These are phyloP conservation scores for Drosophila navojoa DNA, from an alignment of 1,140 invertebrate species.

Conservation along the genomic window DNA sequence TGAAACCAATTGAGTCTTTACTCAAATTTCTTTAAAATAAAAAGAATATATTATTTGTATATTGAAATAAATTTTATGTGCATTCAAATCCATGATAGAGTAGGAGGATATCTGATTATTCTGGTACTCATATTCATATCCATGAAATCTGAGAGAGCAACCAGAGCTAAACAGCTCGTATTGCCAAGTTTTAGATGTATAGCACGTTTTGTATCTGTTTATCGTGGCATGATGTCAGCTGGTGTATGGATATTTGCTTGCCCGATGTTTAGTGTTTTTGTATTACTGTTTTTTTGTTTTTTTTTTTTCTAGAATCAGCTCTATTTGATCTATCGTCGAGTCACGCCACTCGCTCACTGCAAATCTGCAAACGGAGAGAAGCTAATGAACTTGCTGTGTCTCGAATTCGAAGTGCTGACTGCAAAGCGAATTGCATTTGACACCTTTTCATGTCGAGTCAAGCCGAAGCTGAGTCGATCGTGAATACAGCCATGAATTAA, in stretches of 20 bases:
- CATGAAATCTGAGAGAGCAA: too few relatives aligned
- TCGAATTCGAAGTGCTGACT: conserved; percentile 43
- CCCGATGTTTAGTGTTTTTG: neutral
- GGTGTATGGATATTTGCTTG: neutral
- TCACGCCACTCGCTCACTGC: conserved; percentile 19
- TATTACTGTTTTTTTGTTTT: too few relatives aligned
- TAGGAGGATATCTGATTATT: too few relatives aligned
- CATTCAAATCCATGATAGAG: too few relatives aligned
- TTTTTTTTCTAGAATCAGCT: conserved; percentile 21
- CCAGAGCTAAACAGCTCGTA: too few relatives aligned
- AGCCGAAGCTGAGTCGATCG: neutral
- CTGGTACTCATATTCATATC: too few relatives aligned
- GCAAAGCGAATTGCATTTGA: conserved; percentile 31
- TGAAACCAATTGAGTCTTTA: too few relatives aligned
- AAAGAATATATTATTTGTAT: too few relatives aligned
- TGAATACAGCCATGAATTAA: conserved; percentile 7
- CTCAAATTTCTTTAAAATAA: too few relatives aligned
- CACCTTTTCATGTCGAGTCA: conserved; percentile 28
- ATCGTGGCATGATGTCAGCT: conserved; percentile 12
- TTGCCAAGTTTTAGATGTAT: too few relatives aligned
- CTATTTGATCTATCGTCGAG: conserved; percentile 23
- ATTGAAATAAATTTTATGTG: too few relatives aligned
- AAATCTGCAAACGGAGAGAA: conserved; percentile 39
- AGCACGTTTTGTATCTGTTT: too few relatives aligned
- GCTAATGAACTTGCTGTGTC: conserved; percentile 65